These are phyloP conservation scores for Sweltsa coloradensis DNA, from an alignment of 1,140 invertebrate genomes.

Conservation along the genomic window DNA sequence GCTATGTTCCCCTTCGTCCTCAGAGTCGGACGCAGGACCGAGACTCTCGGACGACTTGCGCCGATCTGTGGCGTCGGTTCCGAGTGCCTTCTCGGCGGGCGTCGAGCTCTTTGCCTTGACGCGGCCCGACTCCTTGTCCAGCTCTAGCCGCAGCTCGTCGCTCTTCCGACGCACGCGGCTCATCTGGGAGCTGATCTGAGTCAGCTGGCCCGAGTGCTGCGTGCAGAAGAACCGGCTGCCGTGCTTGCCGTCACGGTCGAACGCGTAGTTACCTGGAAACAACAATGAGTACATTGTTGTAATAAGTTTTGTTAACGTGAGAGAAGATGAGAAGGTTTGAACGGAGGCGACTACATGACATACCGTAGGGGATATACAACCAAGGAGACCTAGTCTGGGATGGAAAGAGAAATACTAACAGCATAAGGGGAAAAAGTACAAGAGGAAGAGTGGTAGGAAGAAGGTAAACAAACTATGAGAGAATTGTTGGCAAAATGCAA, in stretches of 20 bases:
- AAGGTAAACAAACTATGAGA: too few relatives aligned
- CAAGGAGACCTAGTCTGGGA: too few relatives aligned
- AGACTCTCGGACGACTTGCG: too few relatives aligned
- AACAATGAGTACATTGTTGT: slow-evolving; percentile 4
- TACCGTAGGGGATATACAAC: too few relatives aligned
- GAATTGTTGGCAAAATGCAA: too few relatives aligned
- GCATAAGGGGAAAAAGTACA: too few relatives aligned
- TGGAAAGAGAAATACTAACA: too few relatives aligned
- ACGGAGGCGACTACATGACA: too few relatives aligned
- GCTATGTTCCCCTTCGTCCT: slow-evolving; percentile 55
- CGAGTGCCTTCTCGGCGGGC: slow-evolving; percentile 29
- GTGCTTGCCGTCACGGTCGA: slow-evolving; percentile 58
- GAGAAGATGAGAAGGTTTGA: too few relatives aligned
- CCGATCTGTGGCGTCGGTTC: slow-evolving; percentile 1
- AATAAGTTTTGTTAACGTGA: background rate
- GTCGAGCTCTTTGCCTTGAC: too few relatives aligned
- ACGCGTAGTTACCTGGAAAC: slow-evolving; percentile 49
- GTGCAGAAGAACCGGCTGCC: slow-evolving; percentile 67
- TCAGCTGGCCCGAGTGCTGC: slow-evolving; percentile 59
- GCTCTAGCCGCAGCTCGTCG: slow-evolving; percentile 24
- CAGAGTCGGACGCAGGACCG: slow-evolving; percentile 43
- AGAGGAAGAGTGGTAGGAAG: too few relatives aligned
- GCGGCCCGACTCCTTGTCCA: slow-evolving; percentile 37
- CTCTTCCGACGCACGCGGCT: slow-evolving; percentile 25
- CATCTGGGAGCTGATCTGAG: slow-evolving; percentile 37